These are phyloP conservation scores for Artibeus jamaicensis DNA, from an alignment of 2,797 vertebrate genomes.

Conservation along the genomic window DNA sequence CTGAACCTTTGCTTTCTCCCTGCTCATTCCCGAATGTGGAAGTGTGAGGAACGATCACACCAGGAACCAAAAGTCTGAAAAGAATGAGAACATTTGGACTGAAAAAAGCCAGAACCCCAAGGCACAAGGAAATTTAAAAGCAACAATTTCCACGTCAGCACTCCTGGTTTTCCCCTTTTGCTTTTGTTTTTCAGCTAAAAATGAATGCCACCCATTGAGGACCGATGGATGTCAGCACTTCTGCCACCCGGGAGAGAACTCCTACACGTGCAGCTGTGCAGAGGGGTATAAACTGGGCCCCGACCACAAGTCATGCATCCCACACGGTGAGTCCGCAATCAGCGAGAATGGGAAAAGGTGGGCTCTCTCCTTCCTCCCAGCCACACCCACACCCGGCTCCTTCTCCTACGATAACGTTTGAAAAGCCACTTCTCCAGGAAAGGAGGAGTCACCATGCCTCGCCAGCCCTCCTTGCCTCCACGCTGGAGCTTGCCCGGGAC, in stretches of 20 bases:
- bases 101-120: not conserved
- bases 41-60: not conserved
- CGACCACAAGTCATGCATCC: slow-evolving; percentile 85
- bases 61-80: not conserved
- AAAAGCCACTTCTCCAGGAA: not conserved
- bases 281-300: slow-evolving; percentile 86
- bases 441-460: not conserved
- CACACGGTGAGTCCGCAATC: slow-evolving; percentile 82
- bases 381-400: not conserved
- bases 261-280: slow-evolving; percentile 88
- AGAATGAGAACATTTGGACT: not conserved
- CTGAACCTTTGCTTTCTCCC: not conserved
- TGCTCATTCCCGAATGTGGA: not conserved
- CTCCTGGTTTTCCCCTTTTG: not conserved
- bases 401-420: not conserved
- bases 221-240: slow-evolving; percentile 89
- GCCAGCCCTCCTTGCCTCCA: not conserved
- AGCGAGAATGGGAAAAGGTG: not conserved
- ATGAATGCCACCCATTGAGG: slow-evolving; percentile 84
- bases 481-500: not conserved
- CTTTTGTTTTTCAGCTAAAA: slow-evolving; percentile 79
- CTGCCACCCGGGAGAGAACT: slow-evolving; percentile 82
- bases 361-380: not conserved
- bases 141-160: not conserved
- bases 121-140: not conserved